These are phyloP conservation scores for Nothoprocta pentlandii DNA, from an alignment of 2,113 vertebrate genomes.

Conservation along the genomic window DNA sequence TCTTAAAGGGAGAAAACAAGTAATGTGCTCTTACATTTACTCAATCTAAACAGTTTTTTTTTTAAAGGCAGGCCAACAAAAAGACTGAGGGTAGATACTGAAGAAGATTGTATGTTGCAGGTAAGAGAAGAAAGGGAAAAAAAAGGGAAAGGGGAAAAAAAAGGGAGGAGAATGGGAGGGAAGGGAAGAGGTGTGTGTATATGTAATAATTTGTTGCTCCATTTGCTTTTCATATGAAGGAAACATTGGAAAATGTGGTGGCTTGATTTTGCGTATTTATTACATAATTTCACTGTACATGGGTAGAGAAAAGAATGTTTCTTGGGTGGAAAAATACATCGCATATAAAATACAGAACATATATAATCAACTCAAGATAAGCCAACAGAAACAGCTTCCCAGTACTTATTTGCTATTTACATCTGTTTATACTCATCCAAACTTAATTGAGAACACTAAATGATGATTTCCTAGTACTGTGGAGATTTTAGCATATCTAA, in stretches of 20 bases:
- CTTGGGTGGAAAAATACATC: not conserved
- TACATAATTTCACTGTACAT: not conserved
- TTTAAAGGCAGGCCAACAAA: not conserved
- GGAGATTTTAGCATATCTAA: not conserved
- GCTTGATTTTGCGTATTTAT: not conserved
- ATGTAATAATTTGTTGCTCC: not conserved
- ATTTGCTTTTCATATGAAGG: not conserved
- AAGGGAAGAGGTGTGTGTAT: not conserved
- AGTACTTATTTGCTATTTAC: not conserved
- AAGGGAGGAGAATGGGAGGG: not conserved
- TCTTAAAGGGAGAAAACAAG: not conserved
- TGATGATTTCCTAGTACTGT: rapidly evolving
- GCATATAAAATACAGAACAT: not conserved
- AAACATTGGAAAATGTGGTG: not conserved
- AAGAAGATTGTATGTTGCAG: not conserved
- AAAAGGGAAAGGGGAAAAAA: not conserved
- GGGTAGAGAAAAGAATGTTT: not conserved
- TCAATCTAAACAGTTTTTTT: not conserved
- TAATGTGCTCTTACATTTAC: not conserved
- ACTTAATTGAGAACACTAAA: not conserved
- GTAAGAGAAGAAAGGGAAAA: not conserved
- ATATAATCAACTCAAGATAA: not conserved
- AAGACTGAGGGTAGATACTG: not conserved
- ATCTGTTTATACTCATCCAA: not conserved
- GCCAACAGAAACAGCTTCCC: not conserved